Evolutionary conservation across 2,797 vertebrate genomes (phyloP).

Genomic region (Echiichthys vipera): DNA sequence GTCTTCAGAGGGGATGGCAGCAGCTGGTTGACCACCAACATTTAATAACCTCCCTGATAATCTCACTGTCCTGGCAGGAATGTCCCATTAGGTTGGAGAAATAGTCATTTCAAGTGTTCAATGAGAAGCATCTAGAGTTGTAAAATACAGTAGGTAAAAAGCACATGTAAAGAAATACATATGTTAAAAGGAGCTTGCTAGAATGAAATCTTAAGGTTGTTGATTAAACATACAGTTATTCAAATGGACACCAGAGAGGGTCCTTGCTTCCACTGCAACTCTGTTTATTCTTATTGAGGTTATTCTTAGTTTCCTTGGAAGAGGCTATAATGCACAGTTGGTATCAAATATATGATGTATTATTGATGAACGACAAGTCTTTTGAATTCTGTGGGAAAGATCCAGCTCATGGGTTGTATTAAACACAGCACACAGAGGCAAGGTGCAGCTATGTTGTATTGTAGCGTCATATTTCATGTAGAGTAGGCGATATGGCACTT

Average conservation of each 20-base stretch:
- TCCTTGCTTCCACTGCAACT: background rate
- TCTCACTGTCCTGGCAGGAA: slow-evolving; percentile 19
- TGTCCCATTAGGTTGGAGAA: slow-evolving; percentile 16
- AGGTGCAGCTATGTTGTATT: slow-evolving; percentile 3
- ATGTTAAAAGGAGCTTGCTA: background rate
- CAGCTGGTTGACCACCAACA: slow-evolving; percentile 6
- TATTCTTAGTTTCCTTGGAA: background rate
- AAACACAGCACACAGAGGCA: background rate
- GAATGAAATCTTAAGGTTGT: background rate
- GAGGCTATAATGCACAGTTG: background rate
- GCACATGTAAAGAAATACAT: background rate
- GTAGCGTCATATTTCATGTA: slow-evolving; percentile 35
- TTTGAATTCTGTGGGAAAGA: slow-evolving; percentile 5
- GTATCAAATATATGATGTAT: slow-evolving; percentile 6
- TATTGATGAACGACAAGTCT: background rate
- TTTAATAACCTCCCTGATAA: slow-evolving; percentile 28
- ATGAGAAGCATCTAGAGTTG: background rate
- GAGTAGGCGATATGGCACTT: too few relatives aligned
- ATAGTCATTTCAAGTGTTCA: background rate
- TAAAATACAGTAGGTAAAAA: too few relatives aligned
- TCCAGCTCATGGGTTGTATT: background rate
- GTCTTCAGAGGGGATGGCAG: slow-evolving; percentile 13
- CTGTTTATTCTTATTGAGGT: background rate
- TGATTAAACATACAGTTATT: background rate
- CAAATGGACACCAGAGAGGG: background rate